Evolutionary conservation across 2,888 invertebrate genomes (phyloP).

Genomic region (Mesoligia furuncula): DNA sequence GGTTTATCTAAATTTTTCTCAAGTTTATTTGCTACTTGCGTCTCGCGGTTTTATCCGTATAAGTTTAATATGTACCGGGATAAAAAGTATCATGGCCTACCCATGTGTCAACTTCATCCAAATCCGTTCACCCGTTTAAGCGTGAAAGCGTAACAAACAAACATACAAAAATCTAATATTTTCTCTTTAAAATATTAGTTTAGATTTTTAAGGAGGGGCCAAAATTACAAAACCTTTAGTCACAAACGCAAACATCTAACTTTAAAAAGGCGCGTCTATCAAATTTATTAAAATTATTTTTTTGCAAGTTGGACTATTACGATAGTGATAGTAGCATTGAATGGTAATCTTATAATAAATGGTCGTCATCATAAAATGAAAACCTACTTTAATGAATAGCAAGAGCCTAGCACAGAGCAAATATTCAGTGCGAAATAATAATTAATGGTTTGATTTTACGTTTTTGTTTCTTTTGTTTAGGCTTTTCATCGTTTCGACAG

Average conservation of each 20-base stretch:
- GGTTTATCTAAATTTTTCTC: background rate
- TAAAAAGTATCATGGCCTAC: too few species aligned
- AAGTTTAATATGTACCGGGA: background rate
- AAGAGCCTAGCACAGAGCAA: slow-evolving; percentile 1
- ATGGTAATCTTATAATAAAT: background rate
- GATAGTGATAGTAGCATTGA: background rate
- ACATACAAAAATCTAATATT: background rate
- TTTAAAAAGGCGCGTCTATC: background rate
- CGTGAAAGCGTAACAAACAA: background rate
- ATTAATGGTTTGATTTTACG: background rate
- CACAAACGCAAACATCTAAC: slow-evolving; percentile 22
- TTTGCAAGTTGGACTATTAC: slow-evolving; percentile 2
- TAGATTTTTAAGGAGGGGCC: background rate
- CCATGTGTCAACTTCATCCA: too few species aligned
- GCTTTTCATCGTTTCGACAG: background rate
- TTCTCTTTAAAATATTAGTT: background rate
- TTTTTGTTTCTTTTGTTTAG: background rate
- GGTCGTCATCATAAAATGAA: background rate
- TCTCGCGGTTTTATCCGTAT: background rate
- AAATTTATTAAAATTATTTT: too few species aligned
- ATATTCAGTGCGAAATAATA: background rate
- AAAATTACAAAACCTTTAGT: background rate
- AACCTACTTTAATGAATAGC: background rate
- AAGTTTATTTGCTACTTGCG: slow-evolving; percentile 4
- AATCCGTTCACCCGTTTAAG: too few species aligned